These are phyloP conservation scores for Troglohyphantes excavatus DNA, from an alignment of 2,888 invertebrate species.

Conservation along the genomic window DNA sequence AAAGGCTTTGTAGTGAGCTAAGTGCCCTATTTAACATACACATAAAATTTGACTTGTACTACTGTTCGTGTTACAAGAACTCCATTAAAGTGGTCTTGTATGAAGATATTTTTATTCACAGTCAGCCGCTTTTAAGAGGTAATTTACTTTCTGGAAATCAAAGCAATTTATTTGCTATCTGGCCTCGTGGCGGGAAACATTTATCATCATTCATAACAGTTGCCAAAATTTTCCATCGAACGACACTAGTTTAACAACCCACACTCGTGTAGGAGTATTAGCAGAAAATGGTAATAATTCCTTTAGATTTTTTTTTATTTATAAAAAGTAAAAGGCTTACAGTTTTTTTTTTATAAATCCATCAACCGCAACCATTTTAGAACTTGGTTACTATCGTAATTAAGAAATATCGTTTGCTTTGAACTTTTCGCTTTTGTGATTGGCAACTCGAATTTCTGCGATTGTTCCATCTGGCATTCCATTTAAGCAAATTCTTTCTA, in stretches of 20 bases:
- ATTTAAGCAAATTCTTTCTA: neutral
- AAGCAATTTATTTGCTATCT: slow-evolving; percentile 5
- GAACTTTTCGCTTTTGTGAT: neutral
- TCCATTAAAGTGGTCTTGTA: neutral
- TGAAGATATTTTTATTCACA: neutral
- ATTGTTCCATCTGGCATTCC: neutral
- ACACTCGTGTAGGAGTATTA: neutral
- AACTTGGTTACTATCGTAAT: neutral
- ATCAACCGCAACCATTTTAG: neutral
- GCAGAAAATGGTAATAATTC: neutral
- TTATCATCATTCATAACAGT: slow-evolving; percentile 22
- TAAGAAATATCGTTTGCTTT: neutral
- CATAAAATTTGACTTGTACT: neutral
- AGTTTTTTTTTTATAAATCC: too few species aligned
- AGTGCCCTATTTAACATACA: too few species aligned
- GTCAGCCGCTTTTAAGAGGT: slow-evolving; percentile 7
- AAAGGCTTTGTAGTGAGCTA: too few species aligned
- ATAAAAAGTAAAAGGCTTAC: too few species aligned
- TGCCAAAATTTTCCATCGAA: slow-evolving; percentile 15
- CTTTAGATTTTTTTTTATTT: neutral
- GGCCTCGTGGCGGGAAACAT: neutral
- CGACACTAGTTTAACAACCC: neutral
- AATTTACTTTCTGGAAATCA: slow-evolving; percentile 39
- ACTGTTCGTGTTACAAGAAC: neutral
- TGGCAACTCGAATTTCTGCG: neutral